These are phyloP conservation scores for Brienomyrus brachyistius DNA, from an alignment of 2,113 vertebrate species.

Conservation along the genomic window DNA sequence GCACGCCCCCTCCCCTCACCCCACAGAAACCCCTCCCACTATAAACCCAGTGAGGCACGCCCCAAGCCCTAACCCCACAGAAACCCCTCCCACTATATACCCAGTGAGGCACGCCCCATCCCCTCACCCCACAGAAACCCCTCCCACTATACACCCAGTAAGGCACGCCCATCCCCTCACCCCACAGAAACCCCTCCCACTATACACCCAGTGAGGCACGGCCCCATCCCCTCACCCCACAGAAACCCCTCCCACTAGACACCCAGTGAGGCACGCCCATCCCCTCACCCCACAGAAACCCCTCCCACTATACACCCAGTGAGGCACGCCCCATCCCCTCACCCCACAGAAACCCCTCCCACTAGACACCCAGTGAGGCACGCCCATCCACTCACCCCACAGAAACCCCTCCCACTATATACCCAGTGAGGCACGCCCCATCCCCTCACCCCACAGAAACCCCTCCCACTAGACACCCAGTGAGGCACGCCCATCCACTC, in stretches of 20 bases:
- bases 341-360: not conserved
- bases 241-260: no score
- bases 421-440: accelerated
- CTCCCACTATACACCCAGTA: not conserved
- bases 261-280: not conserved
- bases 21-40: no score
- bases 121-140: not conserved
- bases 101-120: accelerated
- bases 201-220: not conserved
- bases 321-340: accelerated
- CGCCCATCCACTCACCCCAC: not conserved
- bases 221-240: not conserved
- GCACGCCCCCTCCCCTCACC: not conserved
- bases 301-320: no score
- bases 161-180: not conserved
- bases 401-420: no score
- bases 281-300: not conserved
- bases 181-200: no score
- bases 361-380: not conserved
- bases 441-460: not conserved
- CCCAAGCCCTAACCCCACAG: not conserved
- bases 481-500: not conserved
- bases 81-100: no score
- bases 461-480: not conserved
- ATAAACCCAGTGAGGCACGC: not conserved